Conservation (phyloP, 2,113 vertebrate genomes). For the Microtus montanus region DNA sequence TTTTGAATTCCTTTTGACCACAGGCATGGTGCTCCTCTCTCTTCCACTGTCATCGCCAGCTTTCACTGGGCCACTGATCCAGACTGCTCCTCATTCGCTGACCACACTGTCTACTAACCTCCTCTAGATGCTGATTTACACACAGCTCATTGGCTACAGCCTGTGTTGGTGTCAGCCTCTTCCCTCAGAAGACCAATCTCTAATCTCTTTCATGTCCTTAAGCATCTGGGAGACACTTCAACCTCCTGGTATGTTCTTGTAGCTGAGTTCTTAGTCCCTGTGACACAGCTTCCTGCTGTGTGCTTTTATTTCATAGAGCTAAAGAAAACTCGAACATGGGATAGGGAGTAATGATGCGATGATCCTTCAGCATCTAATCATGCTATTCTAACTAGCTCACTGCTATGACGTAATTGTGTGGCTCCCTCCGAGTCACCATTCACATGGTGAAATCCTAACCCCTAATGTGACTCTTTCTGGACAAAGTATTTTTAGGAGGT, state of each 20-base stretch:
- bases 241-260: not conserved
- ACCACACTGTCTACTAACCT: not conserved
- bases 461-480: not conserved
- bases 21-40: not conserved
- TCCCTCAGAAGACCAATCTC: not conserved
- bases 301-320: not conserved
- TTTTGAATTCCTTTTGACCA: not conserved
- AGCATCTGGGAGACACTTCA: not conserved
- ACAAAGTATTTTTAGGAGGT: not conserved
- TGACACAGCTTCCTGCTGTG: not conserved
- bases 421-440: too few relatives aligned
- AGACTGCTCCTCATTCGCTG: not conserved
- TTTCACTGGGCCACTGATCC: not conserved
- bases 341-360: not conserved
- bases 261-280: not conserved
- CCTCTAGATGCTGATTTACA: not conserved
- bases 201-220: not conserved
- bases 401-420: not conserved
- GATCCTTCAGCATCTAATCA: not conserved
- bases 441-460: not conserved
- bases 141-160: not conserved
- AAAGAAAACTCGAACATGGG: not conserved
- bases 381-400: not conserved
- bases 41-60: not conserved
- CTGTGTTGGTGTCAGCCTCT: not conserved